Evolutionary conservation across 1,140 invertebrate species (phyloP).

Genomic region (Grapholita molesta): DNA sequence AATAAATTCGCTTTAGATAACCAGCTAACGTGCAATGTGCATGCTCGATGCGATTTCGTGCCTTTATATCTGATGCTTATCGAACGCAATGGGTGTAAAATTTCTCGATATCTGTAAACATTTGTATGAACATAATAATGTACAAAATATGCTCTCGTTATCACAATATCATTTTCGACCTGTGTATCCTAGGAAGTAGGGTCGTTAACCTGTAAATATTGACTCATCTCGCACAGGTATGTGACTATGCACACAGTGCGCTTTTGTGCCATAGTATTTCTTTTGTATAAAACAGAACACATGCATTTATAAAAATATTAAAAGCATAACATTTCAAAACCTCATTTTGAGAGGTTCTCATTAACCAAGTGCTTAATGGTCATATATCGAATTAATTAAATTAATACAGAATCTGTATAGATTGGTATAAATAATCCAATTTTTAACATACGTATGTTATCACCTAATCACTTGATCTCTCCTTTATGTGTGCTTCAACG

Average conservation of each 20-base stretch:
- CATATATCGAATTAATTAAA: no score
- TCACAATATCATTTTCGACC: conserved; percentile 29
- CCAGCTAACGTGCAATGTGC: conserved; percentile 53
- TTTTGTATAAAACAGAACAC: conserved; percentile 1
- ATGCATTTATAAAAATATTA: background rate
- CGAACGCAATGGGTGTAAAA: conserved; percentile 30
- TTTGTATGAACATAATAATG: background rate
- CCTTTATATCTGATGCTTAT: conserved; percentile 51
- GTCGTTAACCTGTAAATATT: conserved; percentile 64
- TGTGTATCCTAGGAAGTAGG: conserved; percentile 31
- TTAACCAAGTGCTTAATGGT: no score
- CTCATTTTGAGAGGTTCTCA: no score
- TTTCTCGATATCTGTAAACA: conserved; percentile 23
- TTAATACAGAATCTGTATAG: no score
- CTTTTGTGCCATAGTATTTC: conserved; percentile 20
- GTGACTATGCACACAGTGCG: conserved; percentile 37
- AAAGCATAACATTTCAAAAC: no score
- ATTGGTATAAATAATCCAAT: no score
- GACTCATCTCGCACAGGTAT: conserved; percentile 47
- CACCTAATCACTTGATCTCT: no score
- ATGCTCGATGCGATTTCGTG: conserved; percentile 50
- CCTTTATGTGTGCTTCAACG: no score
- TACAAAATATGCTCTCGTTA: conserved; percentile 19
- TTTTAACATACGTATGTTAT: no score
- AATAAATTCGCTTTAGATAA: conserved; percentile 70